These are phyloP conservation scores for Teleopsis dalmanni DNA, from an alignment of 1,140 invertebrate species.

Conservation along the genomic window DNA sequence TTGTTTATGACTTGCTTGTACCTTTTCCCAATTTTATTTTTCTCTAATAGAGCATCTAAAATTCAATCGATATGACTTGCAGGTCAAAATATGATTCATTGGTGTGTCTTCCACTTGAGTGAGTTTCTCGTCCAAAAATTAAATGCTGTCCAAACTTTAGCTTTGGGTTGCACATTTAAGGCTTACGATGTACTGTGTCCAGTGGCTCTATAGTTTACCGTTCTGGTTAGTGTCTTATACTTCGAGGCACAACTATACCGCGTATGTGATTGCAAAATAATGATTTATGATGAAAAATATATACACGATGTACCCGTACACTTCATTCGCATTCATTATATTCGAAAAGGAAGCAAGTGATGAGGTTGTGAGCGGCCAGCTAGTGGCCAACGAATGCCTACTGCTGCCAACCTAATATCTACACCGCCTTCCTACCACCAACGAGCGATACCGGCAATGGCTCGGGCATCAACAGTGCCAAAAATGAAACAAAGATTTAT, in stretches of 20 bases:
- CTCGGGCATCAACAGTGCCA: slow-evolving; percentile 2
- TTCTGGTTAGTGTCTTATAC: too few species aligned
- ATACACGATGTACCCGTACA: slow-evolving; percentile 3
- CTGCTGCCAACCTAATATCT: too few species aligned
- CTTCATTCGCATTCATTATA: slow-evolving; percentile 6
- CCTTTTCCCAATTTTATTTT: too few species aligned
- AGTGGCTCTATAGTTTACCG: too few species aligned
- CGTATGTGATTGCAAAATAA: slow-evolving; percentile 6
- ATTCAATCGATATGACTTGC: slow-evolving; percentile 10
- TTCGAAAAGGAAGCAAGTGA: not conserved
- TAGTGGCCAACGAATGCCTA: slow-evolving; percentile 3
- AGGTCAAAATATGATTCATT: slow-evolving; percentile 9
- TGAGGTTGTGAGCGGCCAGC: not conserved
- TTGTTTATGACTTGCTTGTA: too few species aligned
- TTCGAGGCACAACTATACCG: too few species aligned
- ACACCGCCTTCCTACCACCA: too few species aligned
- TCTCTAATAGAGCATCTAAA: too few species aligned
- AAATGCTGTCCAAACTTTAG: too few species aligned
- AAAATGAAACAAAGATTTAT: slow-evolving; percentile 9
- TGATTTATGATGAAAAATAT: slow-evolving; percentile 10
- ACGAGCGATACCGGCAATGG: slow-evolving; percentile 4
- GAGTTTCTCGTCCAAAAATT: slow-evolving; percentile 2
- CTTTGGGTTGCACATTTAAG: too few species aligned
- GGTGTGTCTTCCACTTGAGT: slow-evolving; percentile 5
- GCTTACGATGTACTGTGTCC: too few species aligned